Base-by-base conservation (phyloP, 1,140 invertebrate genomes). In the Danaus plexippus region DNA sequence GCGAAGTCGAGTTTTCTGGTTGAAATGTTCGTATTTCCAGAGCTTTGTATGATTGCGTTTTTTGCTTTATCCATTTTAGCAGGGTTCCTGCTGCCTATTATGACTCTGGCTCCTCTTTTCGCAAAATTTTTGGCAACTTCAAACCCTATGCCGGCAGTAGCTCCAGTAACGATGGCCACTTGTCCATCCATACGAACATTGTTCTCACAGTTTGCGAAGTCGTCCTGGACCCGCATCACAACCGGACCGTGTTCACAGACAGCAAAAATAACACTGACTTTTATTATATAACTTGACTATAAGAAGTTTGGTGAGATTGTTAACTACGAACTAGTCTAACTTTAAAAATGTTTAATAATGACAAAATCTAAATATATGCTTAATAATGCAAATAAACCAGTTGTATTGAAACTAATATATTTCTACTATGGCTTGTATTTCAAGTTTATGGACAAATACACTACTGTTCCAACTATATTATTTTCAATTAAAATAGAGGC, bases 161-260 rank as follows among this genome's bases (percentile, higher is more conserved):
- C 95, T 10, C 96, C 96, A 9, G 96, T 98, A 10, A 98, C 91
- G 11, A 98, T 89, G 0, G 96, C 94, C 2, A 94, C 95, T 89
- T 97, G 96, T 4, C 94, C 95, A 49, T 94, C 86, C 89, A 96
- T 91, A 71, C 88, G 91, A 5, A 79, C 67, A 49, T 69, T 48
- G 9, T 70, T 77, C 8, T 77, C 73, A 66, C 81, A 87, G 44
- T 71, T 70, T 2, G 71, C 61, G 32, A 77, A 79, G 9, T 73
- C 72, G 40, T 79, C 70, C 12, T 47, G 32, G 1, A 61, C 46
- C 42, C 58, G 52, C 58, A 60, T 60, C 10, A 8, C 47, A 11
- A 45, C 8, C 22, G 22, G 22, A 32, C 0, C 22, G 22, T 32
- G 22, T 32, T 32, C 22, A 1, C 22, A 6, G 22, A 32, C 5